Percentiles rank a stretch among this genome's conserved stretches.
Evolutionary conservation across 2,113 vertebrate species (phyloP).

Genomic region (Laticauda laticaudata): DNA sequence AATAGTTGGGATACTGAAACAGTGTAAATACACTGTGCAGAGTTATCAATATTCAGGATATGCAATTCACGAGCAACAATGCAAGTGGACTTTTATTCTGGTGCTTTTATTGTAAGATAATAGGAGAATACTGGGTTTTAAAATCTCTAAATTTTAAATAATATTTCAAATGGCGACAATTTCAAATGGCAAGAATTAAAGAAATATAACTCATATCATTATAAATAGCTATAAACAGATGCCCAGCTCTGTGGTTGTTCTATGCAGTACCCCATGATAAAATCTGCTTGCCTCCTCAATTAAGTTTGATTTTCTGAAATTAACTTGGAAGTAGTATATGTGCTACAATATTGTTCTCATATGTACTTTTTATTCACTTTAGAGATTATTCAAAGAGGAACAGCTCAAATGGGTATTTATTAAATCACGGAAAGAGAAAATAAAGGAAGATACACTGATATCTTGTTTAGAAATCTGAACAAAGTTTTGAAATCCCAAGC

Average conservation of each 20-base stretch:
- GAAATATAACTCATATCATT: neutral
- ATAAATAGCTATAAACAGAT: constrained; percentile 2
- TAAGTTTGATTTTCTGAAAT: constrained; percentile 6
- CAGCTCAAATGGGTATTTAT: neutral
- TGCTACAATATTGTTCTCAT: neutral
- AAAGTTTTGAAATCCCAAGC: neutral
- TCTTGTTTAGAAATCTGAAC: neutral
- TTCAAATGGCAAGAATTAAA: constrained; percentile 4
- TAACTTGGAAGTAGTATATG: neutral
- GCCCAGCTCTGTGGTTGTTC: neutral
- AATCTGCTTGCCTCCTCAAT: neutral
- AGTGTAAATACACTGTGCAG: constrained; percentile 15
- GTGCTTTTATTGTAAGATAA: constrained; percentile 21
- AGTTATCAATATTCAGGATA: constrained; percentile 40
- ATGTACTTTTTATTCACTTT: neutral
- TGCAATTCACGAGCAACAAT: constrained; percentile 46
- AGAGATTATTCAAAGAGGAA: neutral
- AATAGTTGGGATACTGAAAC: neutral
- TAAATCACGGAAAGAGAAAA: neutral
- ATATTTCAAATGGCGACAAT: neutral
- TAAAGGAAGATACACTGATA: neutral
- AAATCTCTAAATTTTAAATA: constrained; percentile 19
- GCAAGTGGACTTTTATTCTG: constrained; percentile 19
- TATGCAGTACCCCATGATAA: neutral
- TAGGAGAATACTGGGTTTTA: neutral